Conservation (phyloP, 92 coral and sea anemone species). For the Heliopora coerulea region DNA sequence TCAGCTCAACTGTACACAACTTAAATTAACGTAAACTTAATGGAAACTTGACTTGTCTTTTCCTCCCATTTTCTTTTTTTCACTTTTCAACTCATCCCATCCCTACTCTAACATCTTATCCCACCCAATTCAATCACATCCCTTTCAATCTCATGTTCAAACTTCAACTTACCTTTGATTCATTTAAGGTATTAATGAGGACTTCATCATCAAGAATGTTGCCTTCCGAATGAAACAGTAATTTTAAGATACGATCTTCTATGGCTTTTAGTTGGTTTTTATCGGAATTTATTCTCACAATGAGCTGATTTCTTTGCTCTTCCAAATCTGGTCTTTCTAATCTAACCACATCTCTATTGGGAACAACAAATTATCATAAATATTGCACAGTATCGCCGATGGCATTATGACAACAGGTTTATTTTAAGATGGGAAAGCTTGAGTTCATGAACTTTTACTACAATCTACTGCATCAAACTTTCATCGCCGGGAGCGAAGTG, state of each 20-base stretch:
- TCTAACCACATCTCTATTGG: constrained; percentile 82
- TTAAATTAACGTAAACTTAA: too few species aligned
- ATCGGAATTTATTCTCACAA: constrained; percentile 95
- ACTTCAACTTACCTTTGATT: constrained; percentile 77
- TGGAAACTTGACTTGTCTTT: too few species aligned
- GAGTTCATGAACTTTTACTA: too few species aligned
- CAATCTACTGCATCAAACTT: too few species aligned
- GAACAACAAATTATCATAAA: not conserved
- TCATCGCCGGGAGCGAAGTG: too few species aligned
- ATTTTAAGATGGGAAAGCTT: not conserved
- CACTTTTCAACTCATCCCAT: not conserved
- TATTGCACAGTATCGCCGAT: not conserved
- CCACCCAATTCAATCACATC: too few species aligned
- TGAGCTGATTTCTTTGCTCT: constrained; percentile 93
- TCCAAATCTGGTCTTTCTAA: constrained; percentile 98
- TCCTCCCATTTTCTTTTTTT: too few species aligned
- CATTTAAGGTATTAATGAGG: constrained; percentile 90
- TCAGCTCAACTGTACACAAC: not conserved
- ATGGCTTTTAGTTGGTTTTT: constrained; percentile 97
- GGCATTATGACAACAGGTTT: not conserved
- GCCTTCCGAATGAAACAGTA: constrained; percentile 94
- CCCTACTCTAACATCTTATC: not conserved
- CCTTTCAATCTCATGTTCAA: too few species aligned
- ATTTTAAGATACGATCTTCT: constrained; percentile 94
- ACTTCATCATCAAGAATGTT: constrained; percentile 97